Evolutionary conservation across 2,888 invertebrate genomes (phyloP).

Genomic region (Aradus depressus): DNA sequence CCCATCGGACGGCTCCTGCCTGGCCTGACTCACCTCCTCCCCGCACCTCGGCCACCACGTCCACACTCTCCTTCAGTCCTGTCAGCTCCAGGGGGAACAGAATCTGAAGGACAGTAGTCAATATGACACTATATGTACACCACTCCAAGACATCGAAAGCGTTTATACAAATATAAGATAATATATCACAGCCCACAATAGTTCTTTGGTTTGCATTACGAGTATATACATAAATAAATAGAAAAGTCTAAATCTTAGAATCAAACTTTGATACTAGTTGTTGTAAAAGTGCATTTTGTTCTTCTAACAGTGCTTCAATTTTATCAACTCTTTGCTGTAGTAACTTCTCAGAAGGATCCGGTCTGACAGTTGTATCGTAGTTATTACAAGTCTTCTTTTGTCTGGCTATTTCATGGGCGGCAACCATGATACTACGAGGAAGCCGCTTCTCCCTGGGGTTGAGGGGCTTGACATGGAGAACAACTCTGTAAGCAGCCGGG

Average conservation of each 20-base stretch:
- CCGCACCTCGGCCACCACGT: conserved; percentile 64
- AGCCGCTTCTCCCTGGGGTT: conserved; percentile 72
- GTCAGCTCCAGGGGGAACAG: conserved; percentile 77
- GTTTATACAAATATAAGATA: background rate
- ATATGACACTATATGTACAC: background rate
- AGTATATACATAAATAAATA: background rate
- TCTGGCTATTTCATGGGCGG: conserved; percentile 70
- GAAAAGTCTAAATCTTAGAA: background rate
- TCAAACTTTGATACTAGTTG: conserved; percentile 9
- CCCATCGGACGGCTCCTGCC: conserved; percentile 82
- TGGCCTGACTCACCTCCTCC: conserved; percentile 68
- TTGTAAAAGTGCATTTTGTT: conserved; percentile 16
- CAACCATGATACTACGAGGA: conserved; percentile 65
- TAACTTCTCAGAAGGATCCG: conserved; percentile 16
- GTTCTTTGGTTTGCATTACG: background rate
- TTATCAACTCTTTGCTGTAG: conserved; percentile 21
- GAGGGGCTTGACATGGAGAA: conserved; percentile 68
- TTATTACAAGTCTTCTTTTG: conserved; percentile 34
- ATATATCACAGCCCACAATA: background rate
- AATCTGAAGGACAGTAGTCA: conserved; percentile 43
- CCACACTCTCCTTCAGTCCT: conserved; percentile 62
- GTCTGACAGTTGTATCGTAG: conserved; percentile 27
- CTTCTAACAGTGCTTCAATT: conserved; percentile 22
- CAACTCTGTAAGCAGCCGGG: conserved; percentile 70
- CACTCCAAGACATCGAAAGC: background rate